These are phyloP conservation scores for Bembecia ichneumoniformis DNA, from an alignment of 2,888 invertebrate genomes.

Conservation along the genomic window DNA sequence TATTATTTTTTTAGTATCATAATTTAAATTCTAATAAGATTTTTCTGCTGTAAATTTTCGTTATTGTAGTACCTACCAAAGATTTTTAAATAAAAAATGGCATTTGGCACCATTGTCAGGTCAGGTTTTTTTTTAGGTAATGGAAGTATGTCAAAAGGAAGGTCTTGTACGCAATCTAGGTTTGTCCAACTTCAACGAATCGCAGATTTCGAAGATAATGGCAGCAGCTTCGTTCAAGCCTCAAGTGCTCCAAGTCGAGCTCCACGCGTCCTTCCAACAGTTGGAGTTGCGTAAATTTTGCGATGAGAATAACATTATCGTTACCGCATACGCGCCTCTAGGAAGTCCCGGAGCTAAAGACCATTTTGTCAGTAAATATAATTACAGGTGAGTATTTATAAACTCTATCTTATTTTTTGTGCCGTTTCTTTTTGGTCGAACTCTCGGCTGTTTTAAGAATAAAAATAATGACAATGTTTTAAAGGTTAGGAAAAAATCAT, in stretches of 20 bases:
- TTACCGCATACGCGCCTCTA: slow-evolving; percentile 81
- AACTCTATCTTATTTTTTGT: neutral
- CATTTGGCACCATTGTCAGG: neutral
- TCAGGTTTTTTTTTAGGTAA: slow-evolving; percentile 47
- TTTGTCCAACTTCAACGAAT: slow-evolving; percentile 82
- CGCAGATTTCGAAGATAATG: slow-evolving; percentile 77
- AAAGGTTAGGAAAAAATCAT: too few relatives aligned
- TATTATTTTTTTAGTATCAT: too few relatives aligned
- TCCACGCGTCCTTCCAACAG: slow-evolving; percentile 85
- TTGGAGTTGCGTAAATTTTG: slow-evolving; percentile 75
- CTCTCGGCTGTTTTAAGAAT: too few relatives aligned
- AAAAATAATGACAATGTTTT: too few relatives aligned
- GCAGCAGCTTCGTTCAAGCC: slow-evolving; percentile 76
- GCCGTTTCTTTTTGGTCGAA: too few relatives aligned
- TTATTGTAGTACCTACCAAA: neutral
- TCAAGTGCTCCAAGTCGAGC: slow-evolving; percentile 80
- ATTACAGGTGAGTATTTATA: slow-evolving; percentile 58
- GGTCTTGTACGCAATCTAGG: slow-evolving; percentile 81
- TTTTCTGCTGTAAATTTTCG: neutral
- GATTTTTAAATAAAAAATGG: neutral
- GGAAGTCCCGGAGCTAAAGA: slow-evolving; percentile 80
- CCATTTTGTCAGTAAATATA: slow-evolving; percentile 75
- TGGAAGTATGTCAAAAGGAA: slow-evolving; percentile 78
- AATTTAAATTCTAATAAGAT: neutral
- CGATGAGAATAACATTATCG: slow-evolving; percentile 70